Conservation (phyloP, 2,113 vertebrate species). For the Nesogale talazaci region DNA sequence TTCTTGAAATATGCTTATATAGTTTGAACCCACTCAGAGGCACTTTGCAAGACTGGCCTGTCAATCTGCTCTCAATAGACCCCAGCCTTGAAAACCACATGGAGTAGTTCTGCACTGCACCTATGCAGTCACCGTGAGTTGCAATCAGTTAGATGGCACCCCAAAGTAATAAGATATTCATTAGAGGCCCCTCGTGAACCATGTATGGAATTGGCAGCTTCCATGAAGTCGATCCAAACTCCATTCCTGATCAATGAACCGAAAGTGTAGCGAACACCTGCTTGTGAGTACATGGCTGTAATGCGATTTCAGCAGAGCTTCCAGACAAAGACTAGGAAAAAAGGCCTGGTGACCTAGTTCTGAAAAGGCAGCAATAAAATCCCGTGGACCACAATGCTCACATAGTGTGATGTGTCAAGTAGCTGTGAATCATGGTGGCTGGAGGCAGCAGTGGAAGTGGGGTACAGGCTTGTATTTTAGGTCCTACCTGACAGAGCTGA, state of each 20-base stretch:
- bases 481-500: too few species aligned
- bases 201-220: not conserved
- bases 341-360: not conserved
- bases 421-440: not conserved
- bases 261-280: not conserved
- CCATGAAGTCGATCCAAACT: not conserved
- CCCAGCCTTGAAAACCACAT: not conserved
- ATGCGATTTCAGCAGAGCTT: not conserved
- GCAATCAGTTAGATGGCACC: not conserved
- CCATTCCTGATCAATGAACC: not conserved
- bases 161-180: not conserved
- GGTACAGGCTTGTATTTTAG: not conserved
- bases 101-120: not conserved
- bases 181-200: not conserved
- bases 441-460: not conserved
- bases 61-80: not conserved
- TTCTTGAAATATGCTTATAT: too few species aligned
- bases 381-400: not conserved
- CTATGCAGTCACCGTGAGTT: not conserved
- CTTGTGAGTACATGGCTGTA: not conserved
- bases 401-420: not conserved
- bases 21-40: not conserved
- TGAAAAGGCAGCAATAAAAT: not conserved
- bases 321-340: not conserved
- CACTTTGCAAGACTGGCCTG: not conserved